Evolutionary conservation across 2,888 invertebrate species (phyloP), one percentile per base, ranked within the genome.

Genomic region (Aspidapion aeneum): DNA sequence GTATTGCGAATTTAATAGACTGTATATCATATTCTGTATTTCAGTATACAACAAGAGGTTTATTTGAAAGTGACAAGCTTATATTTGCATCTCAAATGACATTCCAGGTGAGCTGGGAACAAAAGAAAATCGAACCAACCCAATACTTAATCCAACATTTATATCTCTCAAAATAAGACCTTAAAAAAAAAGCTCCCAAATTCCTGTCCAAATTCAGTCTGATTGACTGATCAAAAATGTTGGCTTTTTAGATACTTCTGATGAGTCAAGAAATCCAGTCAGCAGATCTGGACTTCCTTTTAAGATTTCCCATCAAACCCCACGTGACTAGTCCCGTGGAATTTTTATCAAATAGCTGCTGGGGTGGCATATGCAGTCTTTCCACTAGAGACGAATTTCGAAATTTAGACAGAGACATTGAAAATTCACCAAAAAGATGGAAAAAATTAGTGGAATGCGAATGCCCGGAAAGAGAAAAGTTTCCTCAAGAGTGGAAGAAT

Each of bases 401-500:
- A 68, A 96, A 97, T 79, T 83, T 98, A 64, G 97, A 98, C 78
- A 86, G 96, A 66, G 97, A 98, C 77, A 96, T 98, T 71, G 97
- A 98, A 81, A 94, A 91, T 1, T 95, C 96, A 0, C 90, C 94
- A n/a, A 98, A 97, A 77, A 86, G 96, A 62, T 98, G 98, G 98
- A 96, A 96, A 79, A 97, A 97, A 80, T 88, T 97, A 73, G 93
- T 97, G 1, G 98, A 98, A 81, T 90, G 92, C 72, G 97, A 98
- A 76, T 90, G 91, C 74, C 96, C 98, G 0, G 98, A 98, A 79
- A 89, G 93, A 70, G 97, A 98, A 77, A 97, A 96, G 78, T 94
- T 98, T 79, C 98, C 98, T 0, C 96, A 96, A 81, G 98, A 98
- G 81, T 98, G 97, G 97, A 98, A 98, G 80, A 96, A 93, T 76